Conservation (phyloP, 2,113 vertebrate genomes). For the Cebidichthys violaceus region DNA sequence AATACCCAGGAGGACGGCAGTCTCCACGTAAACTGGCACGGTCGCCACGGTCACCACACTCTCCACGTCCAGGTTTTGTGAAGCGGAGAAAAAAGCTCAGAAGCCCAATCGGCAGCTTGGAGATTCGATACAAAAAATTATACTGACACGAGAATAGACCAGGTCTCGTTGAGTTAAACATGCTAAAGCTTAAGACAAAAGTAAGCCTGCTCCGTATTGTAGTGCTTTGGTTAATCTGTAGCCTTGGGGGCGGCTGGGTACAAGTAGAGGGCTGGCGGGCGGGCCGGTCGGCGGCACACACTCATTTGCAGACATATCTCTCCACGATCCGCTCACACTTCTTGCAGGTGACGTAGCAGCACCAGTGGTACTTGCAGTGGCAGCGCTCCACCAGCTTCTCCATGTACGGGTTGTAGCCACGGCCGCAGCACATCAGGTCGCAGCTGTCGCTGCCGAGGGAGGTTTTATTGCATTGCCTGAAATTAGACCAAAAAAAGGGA, state of each 20-base stretch:
- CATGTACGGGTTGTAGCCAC: constrained; percentile 97
- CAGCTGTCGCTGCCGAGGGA: constrained; percentile 97
- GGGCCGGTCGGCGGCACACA: background rate
- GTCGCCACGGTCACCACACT: constrained; percentile 44
- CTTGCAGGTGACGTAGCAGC: constrained; percentile 99
- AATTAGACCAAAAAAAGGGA: constrained; percentile 5
- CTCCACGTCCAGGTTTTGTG: constrained; percentile 55
- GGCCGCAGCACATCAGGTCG: constrained; percentile 98
- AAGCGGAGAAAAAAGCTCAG: constrained; percentile 33
- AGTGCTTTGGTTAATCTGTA: constrained; percentile 81
- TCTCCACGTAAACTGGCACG: constrained; percentile 55
- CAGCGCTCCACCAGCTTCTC: constrained; percentile 96
- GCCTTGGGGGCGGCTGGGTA: constrained; percentile 39
- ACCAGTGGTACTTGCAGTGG: constrained; percentile 99
- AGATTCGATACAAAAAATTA: constrained; percentile 68
- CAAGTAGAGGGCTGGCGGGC: background rate
- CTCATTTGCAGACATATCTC: constrained; percentile 97
- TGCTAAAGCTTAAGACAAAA: constrained; percentile 78
- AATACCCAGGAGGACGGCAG: constrained; percentile 75
- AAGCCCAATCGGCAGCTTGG: constrained; percentile 54
- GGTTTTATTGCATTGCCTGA: constrained; percentile 98
- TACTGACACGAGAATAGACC: constrained; percentile 67
- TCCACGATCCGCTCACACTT: constrained; percentile 95
- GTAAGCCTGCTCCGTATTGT: constrained; percentile 70
- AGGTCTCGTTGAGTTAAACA: constrained; percentile 71